Evolutionary conservation across 92 coral and sea anemone species (phyloP), one percentile per base, ranked within the genome.

Genomic region (Parazoanthus atlanticus): DNA sequence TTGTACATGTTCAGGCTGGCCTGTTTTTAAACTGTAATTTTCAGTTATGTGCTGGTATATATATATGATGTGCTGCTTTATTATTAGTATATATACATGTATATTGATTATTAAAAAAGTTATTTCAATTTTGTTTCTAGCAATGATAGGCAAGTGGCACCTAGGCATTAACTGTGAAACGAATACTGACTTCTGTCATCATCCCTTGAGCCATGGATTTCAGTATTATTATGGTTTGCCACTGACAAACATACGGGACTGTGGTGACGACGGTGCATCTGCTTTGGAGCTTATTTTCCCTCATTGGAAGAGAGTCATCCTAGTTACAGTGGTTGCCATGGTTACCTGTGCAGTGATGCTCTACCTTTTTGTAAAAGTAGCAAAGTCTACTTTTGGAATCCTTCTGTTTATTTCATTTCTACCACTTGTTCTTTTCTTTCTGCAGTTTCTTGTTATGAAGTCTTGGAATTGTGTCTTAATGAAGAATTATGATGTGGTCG

Each of bases 81-180:
- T 36, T 36, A 36, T 36, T 36, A 36, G 38, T 5, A 36, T 0
- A 36, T 0, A 36, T 36, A 36, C 1, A 1, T 43, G 5, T 7
- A 43, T 43, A 43, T 43, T 8, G 5, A 46, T 46, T 46, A 46
- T 46, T 8, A 46, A 46, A 46, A 8, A 46, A 7, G 0, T 46
- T 46, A 8, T 46, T 11, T 46, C 49, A 46, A 0, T 7, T 79
- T 52, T 54, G 12, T 41, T 43, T 15, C 8, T 86, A 94, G 97
- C 86, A 54, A 23, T 94, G 58, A 85, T 96, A 32, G 98, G 98
- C 25, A 96, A 96, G 76, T 96, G 98, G 98, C 98, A 95, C 72
- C 91, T 94, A 1, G 98, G 98, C 26, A 76, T 95, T 65, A 95
- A 94, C 84, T 91, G 85, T 66, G 80, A 89, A 25, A 78, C 82